These are phyloP conservation scores for Harpagifer antarcticus DNA, from an alignment of 2,797 vertebrate species.

Conservation along the genomic window DNA sequence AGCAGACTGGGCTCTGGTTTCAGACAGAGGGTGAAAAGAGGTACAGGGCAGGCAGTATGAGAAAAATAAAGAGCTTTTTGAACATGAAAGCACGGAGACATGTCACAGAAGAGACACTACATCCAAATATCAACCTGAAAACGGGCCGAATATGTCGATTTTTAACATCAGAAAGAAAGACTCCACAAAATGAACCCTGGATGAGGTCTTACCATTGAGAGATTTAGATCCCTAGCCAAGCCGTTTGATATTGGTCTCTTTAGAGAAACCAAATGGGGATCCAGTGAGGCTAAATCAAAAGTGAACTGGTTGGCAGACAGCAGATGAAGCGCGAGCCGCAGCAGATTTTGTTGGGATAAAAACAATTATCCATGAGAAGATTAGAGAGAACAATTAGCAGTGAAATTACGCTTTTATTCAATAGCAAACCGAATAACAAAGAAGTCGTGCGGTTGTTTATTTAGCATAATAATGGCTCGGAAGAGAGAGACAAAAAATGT, in stretches of 20 bases:
- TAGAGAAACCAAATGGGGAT: conserved; percentile 13
- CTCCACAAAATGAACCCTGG: conserved; percentile 36
- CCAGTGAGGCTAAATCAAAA: conserved; percentile 47
- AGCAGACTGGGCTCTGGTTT: too few relatives aligned
- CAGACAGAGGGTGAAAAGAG: too few relatives aligned
- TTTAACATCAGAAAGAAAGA: conserved; percentile 21
- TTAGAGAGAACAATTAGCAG: conserved; percentile 60
- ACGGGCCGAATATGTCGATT: too few relatives aligned
- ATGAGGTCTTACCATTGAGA: conserved; percentile 24
- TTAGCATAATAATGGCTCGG: conserved; percentile 60
- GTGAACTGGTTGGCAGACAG: conserved; percentile 34
- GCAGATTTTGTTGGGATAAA: conserved; percentile 47
- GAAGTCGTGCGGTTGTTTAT: conserved; percentile 58
- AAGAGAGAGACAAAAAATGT: conserved; percentile 44
- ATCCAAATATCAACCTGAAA: too few relatives aligned
- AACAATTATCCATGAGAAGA: conserved; percentile 61
- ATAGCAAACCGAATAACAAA: conserved; percentile 61
- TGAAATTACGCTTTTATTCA: conserved; percentile 57
- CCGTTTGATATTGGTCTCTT: conserved; percentile 2
- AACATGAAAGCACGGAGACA: too few relatives aligned
- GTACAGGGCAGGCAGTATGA: too few relatives aligned
- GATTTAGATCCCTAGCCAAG: conserved; percentile 10
- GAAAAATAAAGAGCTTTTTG: too few relatives aligned
- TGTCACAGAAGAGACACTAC: too few relatives aligned
- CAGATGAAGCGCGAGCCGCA: conserved; percentile 21